Evolutionary conservation across 37 sponge, comb jelly and placozoan genomes (phyloP).

Genomic region (Oopsacas minuta): DNA sequence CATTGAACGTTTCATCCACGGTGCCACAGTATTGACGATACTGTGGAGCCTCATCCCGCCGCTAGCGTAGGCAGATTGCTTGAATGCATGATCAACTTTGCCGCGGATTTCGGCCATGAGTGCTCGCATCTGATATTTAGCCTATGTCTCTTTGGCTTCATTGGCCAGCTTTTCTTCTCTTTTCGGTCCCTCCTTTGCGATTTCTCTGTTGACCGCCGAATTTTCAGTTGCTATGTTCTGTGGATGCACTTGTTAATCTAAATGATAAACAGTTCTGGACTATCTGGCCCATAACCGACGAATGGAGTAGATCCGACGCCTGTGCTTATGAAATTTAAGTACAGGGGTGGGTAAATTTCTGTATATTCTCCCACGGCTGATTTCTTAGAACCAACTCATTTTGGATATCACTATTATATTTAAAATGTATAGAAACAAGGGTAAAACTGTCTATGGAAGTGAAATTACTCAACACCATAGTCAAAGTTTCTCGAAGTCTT

Average conservation of each 20-base stretch:
- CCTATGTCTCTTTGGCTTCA: neutral
- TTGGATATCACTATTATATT: too few relatives aligned
- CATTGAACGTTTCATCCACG: conserved; percentile 3
- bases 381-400: too few relatives aligned
- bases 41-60: conserved; percentile 21
- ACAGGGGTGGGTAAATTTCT: too few relatives aligned
- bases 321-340: too few relatives aligned
- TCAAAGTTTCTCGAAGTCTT: too few relatives aligned
- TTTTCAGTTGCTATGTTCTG: neutral
- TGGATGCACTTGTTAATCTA: conserved; percentile 4
- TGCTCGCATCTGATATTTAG: conserved; percentile 12
- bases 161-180: conserved; percentile 7
- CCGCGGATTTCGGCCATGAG: conserved; percentile 12
- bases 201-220: neutral
- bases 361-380: too few relatives aligned
- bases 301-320: too few relatives aligned
- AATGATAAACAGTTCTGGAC: too few relatives aligned
- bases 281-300: too few relatives aligned
- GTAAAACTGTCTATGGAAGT: too few relatives aligned
- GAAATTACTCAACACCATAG: too few relatives aligned
- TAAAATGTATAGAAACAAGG: too few relatives aligned
- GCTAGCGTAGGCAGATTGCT: conserved; percentile 6
- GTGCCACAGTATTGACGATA: conserved; percentile 15
- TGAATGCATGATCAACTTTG: neutral
- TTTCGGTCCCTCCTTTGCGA: neutral